Base-by-base conservation (phyloP, 2,113 vertebrate genomes). In the Corythoichthys intestinalis region DNA sequence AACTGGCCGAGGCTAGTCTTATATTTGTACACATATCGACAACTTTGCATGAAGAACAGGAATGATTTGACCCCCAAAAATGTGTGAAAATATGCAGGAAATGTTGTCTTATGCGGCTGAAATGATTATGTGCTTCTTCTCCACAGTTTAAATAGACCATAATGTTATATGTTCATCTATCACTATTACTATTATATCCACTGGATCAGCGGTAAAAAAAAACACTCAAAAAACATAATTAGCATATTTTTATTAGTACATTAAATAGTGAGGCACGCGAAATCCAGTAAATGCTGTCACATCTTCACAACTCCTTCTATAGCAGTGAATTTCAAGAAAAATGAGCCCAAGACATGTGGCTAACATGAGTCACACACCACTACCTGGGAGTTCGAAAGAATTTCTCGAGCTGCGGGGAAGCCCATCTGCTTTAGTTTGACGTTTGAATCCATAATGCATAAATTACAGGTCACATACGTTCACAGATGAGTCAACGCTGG, bases 281-380 rank as follows among this genome's bases (percentile, higher is more conserved):
- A 47, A 66, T 75, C 74, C 56, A 68, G 67, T 50, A 73, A 41
- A 56, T 50, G 67, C 17, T 39, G 39, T 53, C 59, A 8, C 41
- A 35, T 63, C n/a, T 41, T 34, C 53, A 74, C 17, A 71, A 70
- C 28, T 41, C 72, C 48, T 34, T 69, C 69, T 74, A 72, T 35
- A 57, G 28, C 10, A 53, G 8, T 20, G 15, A 50, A 56, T 20
- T 56, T 37, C n/a, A 49, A 41, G 49, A 48, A 38, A 46, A 52
- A 70, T n/a, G 11, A 47, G 37, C 52, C 37, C 6, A 35, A 39
- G 61, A 46, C 10, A 37, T 7, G 2, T 39, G 46, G 13, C 57
- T 60, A 39, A 9, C 17, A 4, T 59, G 73, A 70, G 61, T 62
- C 65, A 78, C 68, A 46, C 4, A 17, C n/a, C 39, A 12, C 6